Conservation (phyloP, 2,888 invertebrate genomes). For the Drosophila macrospina region DNA sequence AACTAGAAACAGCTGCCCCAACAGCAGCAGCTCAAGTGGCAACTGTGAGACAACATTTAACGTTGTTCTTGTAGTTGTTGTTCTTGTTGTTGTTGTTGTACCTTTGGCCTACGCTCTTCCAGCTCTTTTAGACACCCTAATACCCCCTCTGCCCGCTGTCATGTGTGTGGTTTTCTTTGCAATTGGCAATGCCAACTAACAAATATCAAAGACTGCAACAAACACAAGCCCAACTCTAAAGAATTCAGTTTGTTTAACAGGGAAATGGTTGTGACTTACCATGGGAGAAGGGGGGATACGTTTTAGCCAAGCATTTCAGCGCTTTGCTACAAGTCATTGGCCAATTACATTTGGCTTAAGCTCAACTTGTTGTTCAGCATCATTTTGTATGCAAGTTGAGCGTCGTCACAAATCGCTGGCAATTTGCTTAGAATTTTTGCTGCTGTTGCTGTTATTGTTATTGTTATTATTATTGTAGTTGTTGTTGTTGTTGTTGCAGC, state of each 20-base stretch:
- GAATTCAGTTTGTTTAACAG: neutral
- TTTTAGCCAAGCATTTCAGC: constrained; percentile 6
- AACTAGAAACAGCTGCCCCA: constrained; percentile 38
- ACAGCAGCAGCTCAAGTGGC: constrained; percentile 36
- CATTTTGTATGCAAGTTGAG: constrained; percentile 52
- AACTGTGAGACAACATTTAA: constrained; percentile 41
- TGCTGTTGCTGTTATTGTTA: constrained; percentile 2
- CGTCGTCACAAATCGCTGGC: constrained; percentile 39
- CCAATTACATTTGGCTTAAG: constrained; percentile 39
- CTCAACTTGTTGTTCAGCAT: constrained; percentile 17
- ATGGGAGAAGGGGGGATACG: neutral
- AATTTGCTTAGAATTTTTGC: constrained; percentile 55
- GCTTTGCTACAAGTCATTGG: constrained; percentile 20
- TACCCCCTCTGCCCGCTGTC: neutral
- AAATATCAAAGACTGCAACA: constrained; percentile 33
- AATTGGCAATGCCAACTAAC: constrained; percentile 53
- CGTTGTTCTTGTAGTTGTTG: constrained; percentile 3
- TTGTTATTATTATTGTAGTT: neutral
- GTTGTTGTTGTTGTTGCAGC: constrained; percentile 23
- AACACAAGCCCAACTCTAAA: constrained; percentile 3
- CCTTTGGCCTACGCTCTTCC: constrained; percentile 6
- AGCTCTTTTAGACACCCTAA: neutral
- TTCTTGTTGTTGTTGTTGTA: constrained; percentile 6
- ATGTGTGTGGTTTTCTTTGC: constrained; percentile 24
- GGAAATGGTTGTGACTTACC: too few relatives aligned